Evolutionary conservation across 2,113 vertebrate genomes (phyloP).

Genomic region (Ctenomys sociabilis): DNA sequence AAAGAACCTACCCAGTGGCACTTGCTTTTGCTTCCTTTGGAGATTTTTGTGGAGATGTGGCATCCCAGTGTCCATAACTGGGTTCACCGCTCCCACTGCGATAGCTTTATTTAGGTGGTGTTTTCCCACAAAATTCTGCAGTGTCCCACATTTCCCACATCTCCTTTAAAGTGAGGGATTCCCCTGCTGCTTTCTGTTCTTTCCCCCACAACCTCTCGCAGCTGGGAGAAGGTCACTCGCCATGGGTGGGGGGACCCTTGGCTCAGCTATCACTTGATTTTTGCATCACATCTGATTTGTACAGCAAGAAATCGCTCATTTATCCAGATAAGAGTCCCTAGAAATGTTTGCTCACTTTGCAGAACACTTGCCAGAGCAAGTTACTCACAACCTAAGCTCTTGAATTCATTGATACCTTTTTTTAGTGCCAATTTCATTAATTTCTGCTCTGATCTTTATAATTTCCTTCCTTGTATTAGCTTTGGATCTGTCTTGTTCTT

Average conservation of each 20-base stretch:
- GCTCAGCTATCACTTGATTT: not conserved
- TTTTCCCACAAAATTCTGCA: not conserved
- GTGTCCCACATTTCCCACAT: not conserved
- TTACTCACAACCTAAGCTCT: not conserved
- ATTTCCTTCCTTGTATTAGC: not conserved
- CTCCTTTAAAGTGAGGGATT: not conserved
- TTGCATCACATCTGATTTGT: not conserved
- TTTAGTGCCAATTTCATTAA: not conserved
- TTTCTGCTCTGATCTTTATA: not conserved
- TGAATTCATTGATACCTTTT: not conserved
- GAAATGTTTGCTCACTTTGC: not conserved
- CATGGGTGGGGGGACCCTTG: not conserved
- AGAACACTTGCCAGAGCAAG: not conserved
- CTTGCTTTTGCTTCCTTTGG: not conserved
- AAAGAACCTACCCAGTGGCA: not conserved
- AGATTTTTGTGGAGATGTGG: not conserved
- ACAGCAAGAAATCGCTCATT: not conserved
- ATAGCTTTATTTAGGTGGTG: not conserved
- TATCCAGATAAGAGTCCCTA: not conserved
- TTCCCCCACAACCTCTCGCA: not conserved
- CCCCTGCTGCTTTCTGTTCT: not conserved
- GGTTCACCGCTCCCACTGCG: not conserved
- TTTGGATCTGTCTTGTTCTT: not conserved
- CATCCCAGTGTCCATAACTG: not conserved
- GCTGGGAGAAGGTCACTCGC: not conserved